Conservation (phyloP, 2,888 invertebrate species). For the Tipula helvola region DNA sequence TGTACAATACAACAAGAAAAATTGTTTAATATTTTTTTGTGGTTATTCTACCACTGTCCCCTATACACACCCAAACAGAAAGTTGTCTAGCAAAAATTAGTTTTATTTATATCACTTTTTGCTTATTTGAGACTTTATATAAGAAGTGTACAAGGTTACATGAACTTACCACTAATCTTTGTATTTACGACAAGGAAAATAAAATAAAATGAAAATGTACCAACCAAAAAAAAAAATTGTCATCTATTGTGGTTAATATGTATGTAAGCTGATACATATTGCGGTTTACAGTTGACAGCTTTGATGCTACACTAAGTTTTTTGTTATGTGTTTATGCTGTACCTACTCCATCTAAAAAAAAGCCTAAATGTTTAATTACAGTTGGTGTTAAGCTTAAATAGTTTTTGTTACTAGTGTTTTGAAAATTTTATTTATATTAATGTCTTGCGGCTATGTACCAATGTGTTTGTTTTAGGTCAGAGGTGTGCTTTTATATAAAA, state of each 20-base stretch:
- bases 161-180: constrained; percentile 4
- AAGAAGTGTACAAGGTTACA: neutral
- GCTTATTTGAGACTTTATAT: neutral
- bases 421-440: neutral
- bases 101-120: neutral
- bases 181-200: neutral
- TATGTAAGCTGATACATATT: neutral
- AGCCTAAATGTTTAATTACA: neutral
- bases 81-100: neutral
- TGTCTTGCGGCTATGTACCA: neutral
- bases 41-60: neutral
- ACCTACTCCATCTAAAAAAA: neutral
- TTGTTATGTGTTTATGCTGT: neutral
- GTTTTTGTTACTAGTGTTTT: neutral
- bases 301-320: neutral
- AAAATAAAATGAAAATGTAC: neutral
- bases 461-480: neutral
- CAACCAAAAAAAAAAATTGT: neutral
- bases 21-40: neutral
- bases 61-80: neutral
- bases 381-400: neutral
- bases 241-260: neutral
- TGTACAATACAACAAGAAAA: neutral
- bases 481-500: neutral
- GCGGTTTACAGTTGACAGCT: neutral